A percentile compares a stretch with the other conserved stretches of the same genome.
Evolutionary conservation across 2,888 invertebrate genomes (phyloP).

Genomic region (Metopia argyrocephala): DNA sequence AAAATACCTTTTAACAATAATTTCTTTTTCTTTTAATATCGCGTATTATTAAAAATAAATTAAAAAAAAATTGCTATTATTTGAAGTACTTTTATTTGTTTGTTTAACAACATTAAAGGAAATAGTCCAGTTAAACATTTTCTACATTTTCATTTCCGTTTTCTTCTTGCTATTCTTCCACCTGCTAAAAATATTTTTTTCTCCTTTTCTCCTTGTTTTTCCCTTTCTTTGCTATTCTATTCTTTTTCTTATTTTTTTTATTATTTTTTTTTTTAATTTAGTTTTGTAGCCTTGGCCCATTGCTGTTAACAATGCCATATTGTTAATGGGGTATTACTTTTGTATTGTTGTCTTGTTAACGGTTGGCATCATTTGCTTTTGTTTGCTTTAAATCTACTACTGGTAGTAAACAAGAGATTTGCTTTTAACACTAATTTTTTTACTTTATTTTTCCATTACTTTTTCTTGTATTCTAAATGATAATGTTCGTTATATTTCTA

Average conservation of each 20-base stretch:
- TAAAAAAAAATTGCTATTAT: too few species aligned
- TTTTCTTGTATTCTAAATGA: background rate
- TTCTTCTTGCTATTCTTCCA: background rate
- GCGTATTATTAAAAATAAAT: too few species aligned
- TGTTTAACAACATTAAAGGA: constrained; percentile 1
- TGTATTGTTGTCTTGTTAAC: constrained; percentile 2
- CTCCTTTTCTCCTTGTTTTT: background rate
- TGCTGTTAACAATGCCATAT: constrained; percentile 23
- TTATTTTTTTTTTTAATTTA: background rate
- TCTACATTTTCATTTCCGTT: constrained; percentile 28
- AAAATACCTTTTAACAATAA: too few species aligned
- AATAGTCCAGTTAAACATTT: constrained; percentile 33
- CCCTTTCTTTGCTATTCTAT: background rate
- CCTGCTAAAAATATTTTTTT: background rate
- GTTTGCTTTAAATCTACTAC: background rate
- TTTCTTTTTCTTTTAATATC: too few species aligned
- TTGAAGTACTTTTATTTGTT: background rate
- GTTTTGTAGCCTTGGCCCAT: constrained; percentile 15
- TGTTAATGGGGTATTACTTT: constrained; percentile 7
- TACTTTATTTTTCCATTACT: background rate
- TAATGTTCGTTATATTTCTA: background rate
- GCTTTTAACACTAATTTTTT: background rate
- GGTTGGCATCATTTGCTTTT: constrained; percentile 24
- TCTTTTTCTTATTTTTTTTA: background rate
- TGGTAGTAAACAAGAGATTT: background rate